Conservation (phyloP, 2,797 vertebrate genomes). For the Danio choprae region DNA sequence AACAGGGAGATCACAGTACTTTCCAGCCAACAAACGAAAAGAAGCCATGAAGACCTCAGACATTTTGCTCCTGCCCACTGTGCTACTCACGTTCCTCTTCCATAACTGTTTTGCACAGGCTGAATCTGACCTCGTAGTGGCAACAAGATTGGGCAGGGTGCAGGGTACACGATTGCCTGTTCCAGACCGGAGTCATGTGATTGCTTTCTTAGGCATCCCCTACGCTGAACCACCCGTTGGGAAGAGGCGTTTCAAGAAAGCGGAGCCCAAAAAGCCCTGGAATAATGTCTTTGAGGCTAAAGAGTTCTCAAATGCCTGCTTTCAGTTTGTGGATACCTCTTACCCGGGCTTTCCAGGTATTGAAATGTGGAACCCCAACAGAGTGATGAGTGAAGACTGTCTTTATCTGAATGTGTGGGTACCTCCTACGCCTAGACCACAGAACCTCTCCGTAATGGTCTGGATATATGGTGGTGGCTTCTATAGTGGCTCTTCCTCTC, state of each 20-base stretch:
- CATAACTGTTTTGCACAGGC: slow-evolving; percentile 66
- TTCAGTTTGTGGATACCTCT: slow-evolving; percentile 84
- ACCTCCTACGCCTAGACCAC: slow-evolving; percentile 79
- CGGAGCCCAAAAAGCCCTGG: slow-evolving; percentile 84
- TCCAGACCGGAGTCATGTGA: slow-evolving; percentile 77
- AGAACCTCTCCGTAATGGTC: slow-evolving; percentile 86
- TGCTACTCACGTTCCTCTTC: slow-evolving; percentile 61
- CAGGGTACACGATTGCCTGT: slow-evolving; percentile 77
- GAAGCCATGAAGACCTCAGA: slow-evolving; percentile 68
- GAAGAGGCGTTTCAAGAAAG: slow-evolving; percentile 82
- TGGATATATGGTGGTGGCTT: slow-evolving; percentile 96
- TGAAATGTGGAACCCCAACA: slow-evolving; percentile 97
- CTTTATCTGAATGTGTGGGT: slow-evolving; percentile 93
- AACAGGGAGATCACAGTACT: slow-evolving; percentile 28
- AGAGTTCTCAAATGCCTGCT: slow-evolving; percentile 84
- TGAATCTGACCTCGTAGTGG: slow-evolving; percentile 77
- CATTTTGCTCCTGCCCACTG: slow-evolving; percentile 63
- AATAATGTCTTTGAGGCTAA: slow-evolving; percentile 77
- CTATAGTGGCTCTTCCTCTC: slow-evolving; percentile 88
- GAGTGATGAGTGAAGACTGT: slow-evolving; percentile 90
- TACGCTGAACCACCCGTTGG: slow-evolving; percentile 88
- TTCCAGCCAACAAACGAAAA: slow-evolving; percentile 49
- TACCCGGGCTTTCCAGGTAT: slow-evolving; percentile 87
- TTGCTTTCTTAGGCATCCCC: slow-evolving; percentile 89
- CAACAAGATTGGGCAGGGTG: slow-evolving; percentile 78